These are phyloP conservation scores for Chaunax sp. DNA, from an alignment of 2,797 vertebrate species.

Conservation along the genomic window DNA sequence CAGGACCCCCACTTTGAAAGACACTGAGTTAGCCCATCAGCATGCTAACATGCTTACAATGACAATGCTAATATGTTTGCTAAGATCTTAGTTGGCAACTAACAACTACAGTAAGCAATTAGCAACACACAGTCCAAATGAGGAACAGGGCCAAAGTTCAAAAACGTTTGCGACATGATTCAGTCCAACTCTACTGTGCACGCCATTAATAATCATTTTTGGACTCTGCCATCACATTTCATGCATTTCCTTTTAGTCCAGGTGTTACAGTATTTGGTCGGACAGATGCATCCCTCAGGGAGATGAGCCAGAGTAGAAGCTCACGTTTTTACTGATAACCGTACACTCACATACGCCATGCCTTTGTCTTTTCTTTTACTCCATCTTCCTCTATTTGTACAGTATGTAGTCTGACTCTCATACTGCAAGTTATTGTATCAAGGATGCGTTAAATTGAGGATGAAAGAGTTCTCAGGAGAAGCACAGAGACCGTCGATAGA, in stretches of 20 bases:
- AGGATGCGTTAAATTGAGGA: slow-evolving; percentile 7
- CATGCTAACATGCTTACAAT: too few relatives aligned
- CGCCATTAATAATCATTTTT: too few relatives aligned
- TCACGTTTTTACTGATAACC: slow-evolving; percentile 28
- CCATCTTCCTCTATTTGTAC: not conserved
- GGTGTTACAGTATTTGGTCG: too few relatives aligned
- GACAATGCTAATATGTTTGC: too few relatives aligned
- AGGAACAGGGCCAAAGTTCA: not conserved
- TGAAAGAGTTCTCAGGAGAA: slow-evolving; percentile 15
- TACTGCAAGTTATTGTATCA: slow-evolving; percentile 6
- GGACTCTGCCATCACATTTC: not conserved
- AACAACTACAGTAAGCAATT: too few relatives aligned
- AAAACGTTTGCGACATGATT: too few relatives aligned
- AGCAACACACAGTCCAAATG: too few relatives aligned
- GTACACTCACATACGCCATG: slow-evolving; percentile 12
- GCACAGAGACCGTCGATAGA: not conserved
- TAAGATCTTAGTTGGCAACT: too few relatives aligned
- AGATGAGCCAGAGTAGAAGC: slow-evolving; percentile 11
- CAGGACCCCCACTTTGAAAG: too few relatives aligned
- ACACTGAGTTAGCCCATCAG: too few relatives aligned
- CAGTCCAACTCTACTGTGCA: too few relatives aligned
- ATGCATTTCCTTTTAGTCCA: slow-evolving; percentile 9
- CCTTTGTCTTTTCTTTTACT: not conserved
- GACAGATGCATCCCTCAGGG: slow-evolving; percentile 3
- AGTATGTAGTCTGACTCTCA: not conserved